Evolutionary conservation across 2,888 invertebrate genomes (phyloP).

Genomic region (Megaustenia siamemsis): DNA sequence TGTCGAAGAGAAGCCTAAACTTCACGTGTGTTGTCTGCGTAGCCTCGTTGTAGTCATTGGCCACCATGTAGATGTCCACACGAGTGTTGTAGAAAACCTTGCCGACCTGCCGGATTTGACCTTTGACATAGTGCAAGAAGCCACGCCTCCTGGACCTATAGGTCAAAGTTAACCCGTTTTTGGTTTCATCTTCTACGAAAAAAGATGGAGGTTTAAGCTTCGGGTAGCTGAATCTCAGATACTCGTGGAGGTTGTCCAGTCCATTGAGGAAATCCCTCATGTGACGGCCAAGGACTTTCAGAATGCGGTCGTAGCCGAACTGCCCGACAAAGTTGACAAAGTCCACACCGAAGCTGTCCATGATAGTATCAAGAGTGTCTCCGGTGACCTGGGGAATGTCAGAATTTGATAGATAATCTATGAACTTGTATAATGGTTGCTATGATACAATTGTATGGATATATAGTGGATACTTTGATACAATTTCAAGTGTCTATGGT

Average conservation of each 20-base stretch:
- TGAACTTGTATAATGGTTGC: too few relatives aligned
- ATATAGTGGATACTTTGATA: too few relatives aligned
- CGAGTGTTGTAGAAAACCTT: constrained; percentile 96
- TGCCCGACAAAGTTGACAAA: constrained; percentile 96
- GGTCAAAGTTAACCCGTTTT: constrained; percentile 93
- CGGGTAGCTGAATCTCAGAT: constrained; percentile 96
- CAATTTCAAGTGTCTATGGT: too few relatives aligned
- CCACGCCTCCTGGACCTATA: constrained; percentile 90
- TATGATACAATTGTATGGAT: too few relatives aligned
- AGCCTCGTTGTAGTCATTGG: constrained; percentile 87
- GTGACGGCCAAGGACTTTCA: constrained; percentile 86
- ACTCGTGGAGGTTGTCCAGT: constrained; percentile 97
- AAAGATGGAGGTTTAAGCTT: constrained; percentile 94
- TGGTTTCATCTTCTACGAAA: constrained; percentile 96
- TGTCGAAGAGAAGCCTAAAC: constrained; percentile 95
- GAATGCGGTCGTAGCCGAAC: constrained; percentile 91
- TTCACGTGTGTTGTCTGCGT: constrained; percentile 96
- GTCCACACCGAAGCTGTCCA: constrained; percentile 95
- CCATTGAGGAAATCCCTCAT: constrained; percentile 96
- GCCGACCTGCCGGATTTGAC: constrained; percentile 94
- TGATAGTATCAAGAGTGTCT: constrained; percentile 91
- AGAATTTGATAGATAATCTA: too few relatives aligned
- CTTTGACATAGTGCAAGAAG: constrained; percentile 97
- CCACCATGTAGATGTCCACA: constrained; percentile 92
- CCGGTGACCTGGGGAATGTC: constrained; percentile 80